These are phyloP conservation scores for Hipposideros larvatus DNA, from an alignment of 2,797 vertebrate species.

Conservation along the genomic window DNA sequence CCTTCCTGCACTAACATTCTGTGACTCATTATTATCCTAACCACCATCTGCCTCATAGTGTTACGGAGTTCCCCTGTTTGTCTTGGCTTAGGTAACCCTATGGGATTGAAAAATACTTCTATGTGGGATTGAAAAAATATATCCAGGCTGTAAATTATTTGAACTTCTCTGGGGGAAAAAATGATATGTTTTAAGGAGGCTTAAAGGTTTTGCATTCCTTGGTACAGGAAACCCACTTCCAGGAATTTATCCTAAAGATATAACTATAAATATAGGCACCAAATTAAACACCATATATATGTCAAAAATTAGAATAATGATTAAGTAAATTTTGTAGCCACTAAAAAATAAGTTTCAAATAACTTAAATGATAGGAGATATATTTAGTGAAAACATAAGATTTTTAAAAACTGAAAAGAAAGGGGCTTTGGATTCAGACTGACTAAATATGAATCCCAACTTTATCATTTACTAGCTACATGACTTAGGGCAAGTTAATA, in stretches of 20 bases:
- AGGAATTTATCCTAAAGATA: constrained; percentile 16
- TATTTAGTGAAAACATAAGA: background rate
- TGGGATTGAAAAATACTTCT: background rate
- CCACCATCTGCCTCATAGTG: background rate
- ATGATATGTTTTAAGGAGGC: background rate
- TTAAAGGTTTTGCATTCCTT: background rate
- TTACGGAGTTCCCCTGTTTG: background rate
- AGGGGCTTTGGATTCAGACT: background rate
- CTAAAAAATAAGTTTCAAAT: constrained; percentile 45
- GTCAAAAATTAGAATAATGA: background rate
- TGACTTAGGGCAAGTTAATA: background rate
- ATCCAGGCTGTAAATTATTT: background rate
- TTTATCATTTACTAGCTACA: background rate
- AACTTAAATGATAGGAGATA: background rate
- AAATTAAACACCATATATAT: background rate
- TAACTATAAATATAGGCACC: background rate
- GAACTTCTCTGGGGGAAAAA: background rate
- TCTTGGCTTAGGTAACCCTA: background rate
- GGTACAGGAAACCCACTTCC: constrained; percentile 2
- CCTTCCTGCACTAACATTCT: background rate
- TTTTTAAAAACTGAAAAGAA: background rate
- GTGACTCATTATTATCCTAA: background rate
- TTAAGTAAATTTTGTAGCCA: background rate
- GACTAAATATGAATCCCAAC: background rate
- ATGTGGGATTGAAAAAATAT: background rate